These are phyloP conservation scores for Notarius lentiginosus DNA, from an alignment of 2,113 vertebrate species.

Conservation along the genomic window DNA sequence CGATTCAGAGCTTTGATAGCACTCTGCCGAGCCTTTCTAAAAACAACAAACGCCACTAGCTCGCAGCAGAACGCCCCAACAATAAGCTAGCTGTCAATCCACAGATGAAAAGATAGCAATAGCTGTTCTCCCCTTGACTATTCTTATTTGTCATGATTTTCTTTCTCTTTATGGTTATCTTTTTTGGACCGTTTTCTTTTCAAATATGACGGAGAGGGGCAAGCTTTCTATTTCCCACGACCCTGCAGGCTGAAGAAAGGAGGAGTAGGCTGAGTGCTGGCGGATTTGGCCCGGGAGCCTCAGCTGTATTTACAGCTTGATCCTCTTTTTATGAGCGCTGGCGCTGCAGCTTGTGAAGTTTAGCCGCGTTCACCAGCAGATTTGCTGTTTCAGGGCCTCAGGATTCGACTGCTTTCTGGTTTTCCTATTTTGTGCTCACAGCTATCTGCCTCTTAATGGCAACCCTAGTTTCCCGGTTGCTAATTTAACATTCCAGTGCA, in stretches of 20 bases:
- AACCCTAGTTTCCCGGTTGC: not conserved
- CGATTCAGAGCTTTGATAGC: conserved; percentile 30
- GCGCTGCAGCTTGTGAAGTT: conserved; percentile 27
- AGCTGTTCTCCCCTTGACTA: conserved; percentile 27
- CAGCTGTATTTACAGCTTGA: conserved; percentile 42
- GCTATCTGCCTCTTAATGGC: not conserved
- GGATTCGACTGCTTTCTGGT: not conserved
- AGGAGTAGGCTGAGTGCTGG: conserved; percentile 21
- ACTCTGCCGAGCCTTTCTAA: conserved; percentile 23
- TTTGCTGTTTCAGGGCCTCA: conserved; percentile 32
- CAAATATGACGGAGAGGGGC: conserved; percentile 20
- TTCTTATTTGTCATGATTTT: conserved; percentile 31
- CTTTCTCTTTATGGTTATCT: conserved; percentile 18
- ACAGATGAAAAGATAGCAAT: conserved; percentile 54
- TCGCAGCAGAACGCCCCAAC: not conserved
- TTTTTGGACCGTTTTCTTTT: not conserved
- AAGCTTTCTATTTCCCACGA: conserved; percentile 36
- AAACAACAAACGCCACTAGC: conserved; percentile 24
- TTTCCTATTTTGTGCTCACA: not conserved
- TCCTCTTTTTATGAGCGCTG: conserved; percentile 45
- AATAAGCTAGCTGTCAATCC: conserved; percentile 46
- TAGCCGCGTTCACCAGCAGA: conserved; percentile 31
- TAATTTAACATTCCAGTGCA: not conserved
- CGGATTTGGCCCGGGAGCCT: conserved; percentile 23
- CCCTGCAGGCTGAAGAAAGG: conserved; percentile 6